Conservation (phyloP, 2,113 vertebrate genomes). For the Syngnathus scovelli region DNA sequence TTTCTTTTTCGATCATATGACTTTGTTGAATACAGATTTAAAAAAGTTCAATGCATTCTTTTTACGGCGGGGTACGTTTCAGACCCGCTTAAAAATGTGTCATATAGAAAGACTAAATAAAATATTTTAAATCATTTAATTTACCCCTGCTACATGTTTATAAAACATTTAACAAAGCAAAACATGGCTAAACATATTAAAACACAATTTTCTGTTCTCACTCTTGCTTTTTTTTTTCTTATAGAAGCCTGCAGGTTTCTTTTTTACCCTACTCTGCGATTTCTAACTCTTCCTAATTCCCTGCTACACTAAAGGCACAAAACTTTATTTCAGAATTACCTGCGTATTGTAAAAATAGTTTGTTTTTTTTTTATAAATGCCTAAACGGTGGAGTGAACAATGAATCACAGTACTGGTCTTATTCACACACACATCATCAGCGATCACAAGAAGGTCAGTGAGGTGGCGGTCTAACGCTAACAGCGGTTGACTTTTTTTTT, state of each 20-base stretch:
- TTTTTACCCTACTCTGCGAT: not conserved
- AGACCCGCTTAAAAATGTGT: not conserved
- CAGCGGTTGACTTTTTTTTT: conserved; percentile 17
- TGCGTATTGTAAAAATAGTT: no score
- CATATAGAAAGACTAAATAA: not conserved
- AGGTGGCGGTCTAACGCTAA: no score
- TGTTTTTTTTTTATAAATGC: no score
- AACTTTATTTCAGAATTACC: no score
- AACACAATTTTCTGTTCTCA: not conserved
- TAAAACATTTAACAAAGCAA: no score
- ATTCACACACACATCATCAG: not conserved
- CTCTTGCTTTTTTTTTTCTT: not conserved
- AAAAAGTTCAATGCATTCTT: no score
- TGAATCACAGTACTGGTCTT: no score
- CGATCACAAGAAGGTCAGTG: conserved; percentile 26
- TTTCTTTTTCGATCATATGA: not conserved
- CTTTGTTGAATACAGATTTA: not conserved
- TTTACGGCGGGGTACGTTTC: not conserved
- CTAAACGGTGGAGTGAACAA: no score
- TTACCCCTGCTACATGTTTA: not conserved
- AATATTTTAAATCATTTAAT: not conserved
- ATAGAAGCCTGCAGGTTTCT: not conserved
- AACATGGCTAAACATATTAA: not conserved
- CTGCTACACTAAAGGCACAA: not conserved
- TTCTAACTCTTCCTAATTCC: not conserved